Conservation (phyloP, 2,113 vertebrate genomes). For the Aplodontia rufa region DNA sequence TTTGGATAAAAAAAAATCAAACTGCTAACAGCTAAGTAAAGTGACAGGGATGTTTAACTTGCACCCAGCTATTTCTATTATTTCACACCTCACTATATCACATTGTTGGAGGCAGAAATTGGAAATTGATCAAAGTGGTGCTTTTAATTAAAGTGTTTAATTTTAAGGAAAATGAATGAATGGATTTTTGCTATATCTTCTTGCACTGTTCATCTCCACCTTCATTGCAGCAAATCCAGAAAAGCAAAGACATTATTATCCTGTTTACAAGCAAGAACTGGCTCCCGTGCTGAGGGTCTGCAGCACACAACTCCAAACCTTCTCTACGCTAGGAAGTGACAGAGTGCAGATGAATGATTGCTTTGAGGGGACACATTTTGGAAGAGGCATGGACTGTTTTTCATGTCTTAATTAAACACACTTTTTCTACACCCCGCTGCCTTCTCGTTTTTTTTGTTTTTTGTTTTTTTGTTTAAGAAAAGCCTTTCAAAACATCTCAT, state of each 20-base stretch:
- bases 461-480: not conserved
- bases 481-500: conserved; percentile 1
- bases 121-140: not conserved
- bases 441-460: not conserved
- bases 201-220: not conserved
- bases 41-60: not conserved
- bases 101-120: conserved; percentile 17
- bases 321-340: not conserved
- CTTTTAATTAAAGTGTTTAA: conserved; percentile 66
- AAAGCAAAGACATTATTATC: not conserved
- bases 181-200: conserved; percentile 52
- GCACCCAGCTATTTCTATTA: not conserved
- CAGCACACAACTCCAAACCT: not conserved
- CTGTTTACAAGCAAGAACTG: not conserved
- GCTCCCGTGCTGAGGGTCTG: not conserved
- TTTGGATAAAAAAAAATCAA: not conserved
- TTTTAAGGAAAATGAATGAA: conserved; percentile 57
- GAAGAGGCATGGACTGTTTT: not conserved
- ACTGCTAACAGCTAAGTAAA: not conserved
- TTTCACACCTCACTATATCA: not conserved
- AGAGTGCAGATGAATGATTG: not conserved
- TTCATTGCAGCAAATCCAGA: not conserved
- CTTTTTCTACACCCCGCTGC: not conserved
- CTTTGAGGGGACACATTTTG: not conserved
- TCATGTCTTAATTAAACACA: not conserved